Evolutionary conservation across 1,140 invertebrate genomes (phyloP), one percentile per base, ranked within the genome.

Genomic region (Atta cephalotes): DNA sequence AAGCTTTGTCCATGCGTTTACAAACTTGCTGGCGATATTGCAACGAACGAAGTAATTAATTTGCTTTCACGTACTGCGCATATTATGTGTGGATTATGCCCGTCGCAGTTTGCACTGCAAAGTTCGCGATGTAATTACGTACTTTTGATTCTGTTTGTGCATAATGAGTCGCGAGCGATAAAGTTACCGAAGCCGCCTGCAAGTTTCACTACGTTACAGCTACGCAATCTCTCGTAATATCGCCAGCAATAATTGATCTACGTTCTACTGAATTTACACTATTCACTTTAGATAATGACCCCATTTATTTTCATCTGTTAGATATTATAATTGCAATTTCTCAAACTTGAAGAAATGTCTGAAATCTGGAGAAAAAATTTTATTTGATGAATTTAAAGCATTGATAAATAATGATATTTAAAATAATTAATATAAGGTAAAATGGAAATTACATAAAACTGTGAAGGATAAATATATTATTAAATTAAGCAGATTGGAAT

Each of bases 111-210:
- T 84, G 70, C 56, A 72, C 70, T 84, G 70, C 56, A 74, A 74
- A 84, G 80, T 84, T 84, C 68, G 80, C 80, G 80, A 84, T 84
- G 70, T 84, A 84, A 84, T 84, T 84, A 84, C 56, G 80, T 84
- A 84, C 80, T 84, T 84, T 76, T 84, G 80, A 84, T 84, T 84
- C 80, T 84, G 70, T 84, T 84, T 84, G 80, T 84, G 70, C 80
- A 84, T 84, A 84, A 84, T 74, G 80, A 84, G 70, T 84, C 80
- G 80, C 70, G 80, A 74, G 70, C 80, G 80, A 84, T 84, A 84
- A 84, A 84, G 80, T 76, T 84, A 84, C 70, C 12, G 56, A 62
- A 51, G 56, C 70, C 70, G 56, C 80, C 80, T 84, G 70, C 70
- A 63, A 51, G 70, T 74, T 74, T 84, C 70, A n/a, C 25, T 28